These are phyloP conservation scores for Xenopus laevis DNA, from an alignment of 2,113 vertebrate species.

Conservation along the genomic window DNA sequence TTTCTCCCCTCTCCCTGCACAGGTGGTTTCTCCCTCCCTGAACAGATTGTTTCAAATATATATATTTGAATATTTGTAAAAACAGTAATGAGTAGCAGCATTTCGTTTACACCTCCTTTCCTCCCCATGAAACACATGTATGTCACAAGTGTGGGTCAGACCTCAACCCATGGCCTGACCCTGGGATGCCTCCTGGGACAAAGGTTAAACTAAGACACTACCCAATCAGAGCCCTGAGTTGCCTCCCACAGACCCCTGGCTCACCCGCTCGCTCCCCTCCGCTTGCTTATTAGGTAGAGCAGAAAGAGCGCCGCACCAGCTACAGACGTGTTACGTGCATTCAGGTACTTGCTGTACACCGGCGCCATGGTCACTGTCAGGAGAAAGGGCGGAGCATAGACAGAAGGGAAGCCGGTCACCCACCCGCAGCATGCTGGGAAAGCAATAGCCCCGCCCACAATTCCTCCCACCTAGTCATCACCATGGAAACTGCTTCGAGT, in stretches of 20 bases:
- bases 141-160: no score
- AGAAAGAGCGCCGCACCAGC: slow-evolving; percentile 73
- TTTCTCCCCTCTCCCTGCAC: no score
- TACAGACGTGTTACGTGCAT: slow-evolving; percentile 77
- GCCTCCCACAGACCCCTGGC: slow-evolving; percentile 5
- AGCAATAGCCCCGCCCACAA: not conserved
- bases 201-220: not conserved
- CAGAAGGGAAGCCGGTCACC: slow-evolving; percentile 24
- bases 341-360: slow-evolving; percentile 83
- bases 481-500: not conserved
- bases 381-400: slow-evolving; percentile 8
- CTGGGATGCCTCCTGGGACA: not conserved
- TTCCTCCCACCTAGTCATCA: not conserved
- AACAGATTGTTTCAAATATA: no score
- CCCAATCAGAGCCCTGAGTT: not conserved
- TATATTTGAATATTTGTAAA: no score
- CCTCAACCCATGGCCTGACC: not conserved
- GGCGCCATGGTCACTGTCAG: slow-evolving; percentile 70
- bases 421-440: slow-evolving; percentile 29
- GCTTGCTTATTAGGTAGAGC: slow-evolving; percentile 70
- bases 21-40: no score
- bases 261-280: slow-evolving; percentile 68
- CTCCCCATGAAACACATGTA: no score
- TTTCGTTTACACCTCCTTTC: no score
- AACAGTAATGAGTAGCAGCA: no score